phyloP scores from a whole-genome alignment of 2,888 invertebrate species.

The Lysandra coridon region DNA sequence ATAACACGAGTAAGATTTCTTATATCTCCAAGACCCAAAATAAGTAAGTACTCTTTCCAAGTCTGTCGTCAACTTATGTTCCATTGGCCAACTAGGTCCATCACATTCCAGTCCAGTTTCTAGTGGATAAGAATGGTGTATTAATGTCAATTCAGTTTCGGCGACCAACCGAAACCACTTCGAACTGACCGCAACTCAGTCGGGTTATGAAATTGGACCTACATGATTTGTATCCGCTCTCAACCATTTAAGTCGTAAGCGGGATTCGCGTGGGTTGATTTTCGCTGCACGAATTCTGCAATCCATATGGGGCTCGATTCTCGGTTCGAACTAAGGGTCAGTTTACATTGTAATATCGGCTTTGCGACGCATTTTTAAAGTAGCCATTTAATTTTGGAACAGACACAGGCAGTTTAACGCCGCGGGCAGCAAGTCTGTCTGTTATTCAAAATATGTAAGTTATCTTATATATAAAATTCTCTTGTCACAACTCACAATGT shows the following conservation, averaged over 20 bases:
- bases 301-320: too few species aligned
- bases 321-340: too few species aligned
- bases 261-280: too few species aligned
- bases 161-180: neutral
- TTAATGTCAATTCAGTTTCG: neutral
- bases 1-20: too few species aligned
- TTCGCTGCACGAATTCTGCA: neutral
- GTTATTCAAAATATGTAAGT: too few species aligned
- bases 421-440: too few species aligned
- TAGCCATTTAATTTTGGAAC: too few species aligned
- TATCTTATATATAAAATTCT: too few species aligned
- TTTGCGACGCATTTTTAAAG: too few species aligned
- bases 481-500: too few species aligned
- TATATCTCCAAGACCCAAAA: neutral
- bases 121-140: conserved; percentile 2
- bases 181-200: neutral
- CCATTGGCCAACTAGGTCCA: neutral
- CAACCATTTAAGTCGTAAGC: neutral
- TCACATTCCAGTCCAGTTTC: neutral
- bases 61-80: neutral
- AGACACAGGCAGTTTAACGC: too few species aligned
- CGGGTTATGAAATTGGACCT: conserved; percentile 22
- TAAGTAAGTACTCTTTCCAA: neutral
- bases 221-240: conserved; percentile 6
- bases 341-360: too few species aligned